Evolutionary conservation across 2,797 vertebrate species (phyloP).

Genomic region (Brachyalestes nurse): DNA sequence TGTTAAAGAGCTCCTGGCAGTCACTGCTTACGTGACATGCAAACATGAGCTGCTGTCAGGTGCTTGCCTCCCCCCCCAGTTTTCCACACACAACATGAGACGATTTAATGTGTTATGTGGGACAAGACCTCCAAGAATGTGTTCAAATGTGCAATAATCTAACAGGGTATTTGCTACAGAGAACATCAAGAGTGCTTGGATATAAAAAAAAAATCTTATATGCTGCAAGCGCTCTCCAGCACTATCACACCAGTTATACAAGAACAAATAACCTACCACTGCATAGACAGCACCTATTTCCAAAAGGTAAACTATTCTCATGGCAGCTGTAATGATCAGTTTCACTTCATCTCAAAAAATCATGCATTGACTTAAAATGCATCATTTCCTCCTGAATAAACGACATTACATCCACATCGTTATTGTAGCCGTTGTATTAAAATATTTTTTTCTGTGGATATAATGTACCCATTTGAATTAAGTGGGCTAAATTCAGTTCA

Average conservation of each 20-base stretch:
- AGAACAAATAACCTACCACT: background rate
- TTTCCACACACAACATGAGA: background rate
- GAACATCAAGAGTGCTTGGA: background rate
- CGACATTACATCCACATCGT: no score
- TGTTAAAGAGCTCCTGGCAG: slow-evolving; percentile 2
- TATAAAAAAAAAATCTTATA: background rate
- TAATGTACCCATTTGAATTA: no score
- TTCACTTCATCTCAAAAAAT: no score
- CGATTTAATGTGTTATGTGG: slow-evolving; percentile 11
- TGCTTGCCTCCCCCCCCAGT: background rate
- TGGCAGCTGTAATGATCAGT: no score
- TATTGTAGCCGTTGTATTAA: no score
- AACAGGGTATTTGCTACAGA: background rate
- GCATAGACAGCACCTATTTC: no score
- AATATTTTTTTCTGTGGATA: no score
- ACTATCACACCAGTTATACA: background rate
- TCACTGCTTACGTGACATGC: slow-evolving; percentile 11
- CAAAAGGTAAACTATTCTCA: no score
- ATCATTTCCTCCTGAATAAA: no score
- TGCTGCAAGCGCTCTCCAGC: background rate
- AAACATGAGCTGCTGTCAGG: background rate
- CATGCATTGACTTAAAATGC: no score
- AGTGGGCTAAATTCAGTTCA: no score
- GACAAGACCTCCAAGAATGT: background rate
- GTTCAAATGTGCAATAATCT: slow-evolving; percentile 5